A percentile compares a stretch with the other conserved stretches of the same genome.
These are phyloP conservation scores for Gisinianus flammeolus DNA, from an alignment of 2,888 invertebrate genomes.

Conservation along the genomic window DNA sequence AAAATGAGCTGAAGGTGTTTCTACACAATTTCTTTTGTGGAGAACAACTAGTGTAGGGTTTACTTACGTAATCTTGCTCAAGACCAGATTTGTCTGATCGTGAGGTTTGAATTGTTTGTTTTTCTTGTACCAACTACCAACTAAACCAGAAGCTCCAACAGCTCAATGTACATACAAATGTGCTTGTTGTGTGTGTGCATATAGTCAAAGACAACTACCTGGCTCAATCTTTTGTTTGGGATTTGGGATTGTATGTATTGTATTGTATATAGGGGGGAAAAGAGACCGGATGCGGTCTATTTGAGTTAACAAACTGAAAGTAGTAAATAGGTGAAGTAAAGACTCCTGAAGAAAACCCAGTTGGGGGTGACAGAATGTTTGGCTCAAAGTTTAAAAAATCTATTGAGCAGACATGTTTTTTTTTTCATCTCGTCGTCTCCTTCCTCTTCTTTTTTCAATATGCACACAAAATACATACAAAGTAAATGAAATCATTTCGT, in stretches of 20 bases:
- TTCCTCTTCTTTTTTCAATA: not conserved
- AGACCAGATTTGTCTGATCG: too few species aligned
- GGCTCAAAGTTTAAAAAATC: conserved; percentile 1
- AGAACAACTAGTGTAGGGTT: not conserved
- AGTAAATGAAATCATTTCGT: not conserved
- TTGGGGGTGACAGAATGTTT: conserved; percentile 38
- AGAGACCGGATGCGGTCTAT: conserved; percentile 40
- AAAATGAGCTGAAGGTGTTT: not conserved
- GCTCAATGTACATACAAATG: too few species aligned
- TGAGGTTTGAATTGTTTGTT: not conserved
- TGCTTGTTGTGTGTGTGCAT: too few species aligned
- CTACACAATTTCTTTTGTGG: not conserved
- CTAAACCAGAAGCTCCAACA: too few species aligned
- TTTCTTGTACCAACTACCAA: not conserved
- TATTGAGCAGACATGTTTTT: not conserved
- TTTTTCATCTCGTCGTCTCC: not conserved
- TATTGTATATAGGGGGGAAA: not conserved
- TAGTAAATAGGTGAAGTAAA: not conserved
- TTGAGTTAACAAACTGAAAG: conserved; percentile 24
- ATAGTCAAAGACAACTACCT: too few species aligned
- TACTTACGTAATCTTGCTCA: too few species aligned
- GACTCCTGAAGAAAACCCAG: conserved; percentile 5
- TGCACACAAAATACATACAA: not conserved
- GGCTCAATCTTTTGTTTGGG: too few species aligned
- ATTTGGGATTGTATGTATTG: too few species aligned